Evolutionary conservation across 2,113 vertebrate genomes (phyloP).

Genomic region (Sula dactylatra): DNA sequence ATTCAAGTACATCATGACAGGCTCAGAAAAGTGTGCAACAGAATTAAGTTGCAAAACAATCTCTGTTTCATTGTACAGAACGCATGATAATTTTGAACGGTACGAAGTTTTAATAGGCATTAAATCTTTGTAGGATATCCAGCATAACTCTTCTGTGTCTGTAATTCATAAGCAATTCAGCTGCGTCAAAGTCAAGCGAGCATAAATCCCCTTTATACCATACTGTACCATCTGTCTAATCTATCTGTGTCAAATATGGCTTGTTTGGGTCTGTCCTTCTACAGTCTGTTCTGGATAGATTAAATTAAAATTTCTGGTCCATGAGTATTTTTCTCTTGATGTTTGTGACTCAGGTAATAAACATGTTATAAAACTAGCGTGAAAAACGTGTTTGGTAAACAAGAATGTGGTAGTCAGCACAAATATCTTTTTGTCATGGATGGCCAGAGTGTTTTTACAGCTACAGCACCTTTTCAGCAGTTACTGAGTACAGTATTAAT

Average conservation of each 20-base stretch:
- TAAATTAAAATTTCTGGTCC: not conserved
- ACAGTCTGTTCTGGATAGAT: not conserved
- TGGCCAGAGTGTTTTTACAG: not conserved
- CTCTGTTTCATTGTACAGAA: not conserved
- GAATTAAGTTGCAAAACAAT: not conserved
- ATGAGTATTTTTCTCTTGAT: not conserved
- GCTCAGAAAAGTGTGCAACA: not conserved
- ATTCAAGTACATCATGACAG: not conserved
- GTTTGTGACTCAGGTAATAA: not conserved
- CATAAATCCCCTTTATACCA: slow-evolving; percentile 39
- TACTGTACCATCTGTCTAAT: slow-evolving; percentile 52
- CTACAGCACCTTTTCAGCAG: not conserved
- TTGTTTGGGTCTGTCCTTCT: slow-evolving; percentile 36
- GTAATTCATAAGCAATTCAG: slow-evolving; percentile 36
- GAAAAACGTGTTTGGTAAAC: not conserved
- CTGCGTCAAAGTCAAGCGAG: not conserved
- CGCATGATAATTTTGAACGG: not conserved
- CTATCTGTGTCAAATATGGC: slow-evolving; percentile 52
- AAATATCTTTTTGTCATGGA: not conserved
- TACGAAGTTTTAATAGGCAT: not conserved
- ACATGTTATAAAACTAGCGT: too few relatives aligned
- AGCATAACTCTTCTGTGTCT: not conserved
- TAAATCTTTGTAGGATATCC: not conserved
- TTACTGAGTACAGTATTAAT: not conserved
- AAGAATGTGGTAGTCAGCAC: not conserved